A percentile compares a stretch with the other conserved stretches of the same genome.
phyloP scores from a whole-genome alignment of 1,140 invertebrate species.

The Sogatella furcifera region DNA sequence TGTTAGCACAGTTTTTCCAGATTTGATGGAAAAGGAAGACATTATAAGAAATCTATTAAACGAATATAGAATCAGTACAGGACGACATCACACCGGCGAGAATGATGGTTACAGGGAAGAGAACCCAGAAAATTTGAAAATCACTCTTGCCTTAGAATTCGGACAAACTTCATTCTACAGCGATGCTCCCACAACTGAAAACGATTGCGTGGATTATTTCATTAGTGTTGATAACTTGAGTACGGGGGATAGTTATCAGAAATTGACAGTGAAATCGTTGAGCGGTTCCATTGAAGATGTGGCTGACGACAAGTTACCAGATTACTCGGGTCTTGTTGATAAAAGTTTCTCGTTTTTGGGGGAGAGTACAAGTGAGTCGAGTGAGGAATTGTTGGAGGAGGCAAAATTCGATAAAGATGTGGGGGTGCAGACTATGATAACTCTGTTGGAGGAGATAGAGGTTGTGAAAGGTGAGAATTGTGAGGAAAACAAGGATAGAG shows the following conservation, averaged over 20 bases:
- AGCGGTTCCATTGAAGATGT: background rate
- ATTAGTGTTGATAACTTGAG: background rate
- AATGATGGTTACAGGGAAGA: background rate
- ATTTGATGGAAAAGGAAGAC: too few species aligned
- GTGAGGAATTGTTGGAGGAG: background rate
- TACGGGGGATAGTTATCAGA: background rate
- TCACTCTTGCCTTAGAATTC: background rate
- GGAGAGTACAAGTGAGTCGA: background rate
- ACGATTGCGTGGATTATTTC: background rate
- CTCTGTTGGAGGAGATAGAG: background rate
- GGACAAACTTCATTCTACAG: background rate
- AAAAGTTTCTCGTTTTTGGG: background rate
- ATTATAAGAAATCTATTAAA: too few species aligned
- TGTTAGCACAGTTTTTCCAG: too few species aligned
- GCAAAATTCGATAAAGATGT: background rate
- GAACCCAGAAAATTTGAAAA: background rate
- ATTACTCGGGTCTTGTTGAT: background rate
- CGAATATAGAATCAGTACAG: background rate
- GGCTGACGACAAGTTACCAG: background rate
- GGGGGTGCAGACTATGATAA: background rate
- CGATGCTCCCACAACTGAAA: background rate
- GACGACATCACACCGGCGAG: background rate
- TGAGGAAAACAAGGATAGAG: too few species aligned
- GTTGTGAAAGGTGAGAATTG: background rate
- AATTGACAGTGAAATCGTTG: background rate